Percentiles rank a stretch among this genome's conserved stretches.
Evolutionary conservation across 2,113 vertebrate genomes (phyloP).

Genomic region (Cnemophilus loriae): DNA sequence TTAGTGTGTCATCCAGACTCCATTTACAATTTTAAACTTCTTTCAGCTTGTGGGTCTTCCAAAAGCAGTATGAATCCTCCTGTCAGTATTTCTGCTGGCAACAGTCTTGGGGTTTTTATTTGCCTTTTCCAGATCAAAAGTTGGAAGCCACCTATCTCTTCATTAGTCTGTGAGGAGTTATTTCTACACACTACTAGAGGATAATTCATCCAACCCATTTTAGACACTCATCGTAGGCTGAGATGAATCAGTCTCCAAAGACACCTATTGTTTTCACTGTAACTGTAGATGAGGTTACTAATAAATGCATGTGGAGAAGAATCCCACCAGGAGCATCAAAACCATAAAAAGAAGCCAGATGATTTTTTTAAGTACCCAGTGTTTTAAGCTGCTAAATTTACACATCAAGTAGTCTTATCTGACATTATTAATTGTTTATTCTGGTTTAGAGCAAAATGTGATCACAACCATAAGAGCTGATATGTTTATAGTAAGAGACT

Average conservation of each 20-base stretch:
- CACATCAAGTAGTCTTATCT: not conserved
- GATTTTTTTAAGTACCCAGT: not conserved
- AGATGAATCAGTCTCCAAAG: not conserved
- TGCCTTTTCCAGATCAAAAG: not conserved
- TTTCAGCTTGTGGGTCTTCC: not conserved
- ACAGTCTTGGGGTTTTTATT: not conserved
- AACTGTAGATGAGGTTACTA: not conserved
- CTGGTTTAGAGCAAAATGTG: not conserved
- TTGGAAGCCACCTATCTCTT: not conserved
- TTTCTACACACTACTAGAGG: not conserved
- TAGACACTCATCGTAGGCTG: not conserved
- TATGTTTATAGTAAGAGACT: not conserved
- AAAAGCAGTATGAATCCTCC: conserved; percentile 10
- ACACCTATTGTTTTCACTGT: not conserved
- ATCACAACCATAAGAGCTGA: not conserved
- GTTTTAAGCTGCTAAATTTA: not conserved
- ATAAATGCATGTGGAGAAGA: not conserved
- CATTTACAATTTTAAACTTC: not conserved
- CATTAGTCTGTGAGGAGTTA: not conserved
- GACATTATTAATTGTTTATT: not conserved
- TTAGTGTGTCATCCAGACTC: not conserved
- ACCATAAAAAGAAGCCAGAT: not conserved
- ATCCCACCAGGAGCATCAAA: not conserved
- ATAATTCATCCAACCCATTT: not conserved
- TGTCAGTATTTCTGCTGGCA: not conserved